A percentile compares a stretch with the other conserved stretches of the same genome.
Evolutionary conservation across 2,113 vertebrate species (phyloP).

Genomic region (Athene cunicularia): DNA sequence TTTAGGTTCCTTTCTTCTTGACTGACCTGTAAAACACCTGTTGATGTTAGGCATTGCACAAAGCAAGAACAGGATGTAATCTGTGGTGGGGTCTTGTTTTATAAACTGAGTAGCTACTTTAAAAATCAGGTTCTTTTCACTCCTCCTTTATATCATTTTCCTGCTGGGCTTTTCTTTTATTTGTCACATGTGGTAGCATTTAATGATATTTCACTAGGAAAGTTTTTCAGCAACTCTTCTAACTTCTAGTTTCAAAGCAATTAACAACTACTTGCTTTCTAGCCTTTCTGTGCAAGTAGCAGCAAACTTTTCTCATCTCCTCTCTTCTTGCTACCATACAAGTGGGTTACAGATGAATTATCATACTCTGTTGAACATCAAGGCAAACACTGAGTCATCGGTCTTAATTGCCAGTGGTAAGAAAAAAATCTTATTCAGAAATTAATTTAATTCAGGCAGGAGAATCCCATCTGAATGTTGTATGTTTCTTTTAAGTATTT

Average conservation of each 20-base stretch:
- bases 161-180: neutral
- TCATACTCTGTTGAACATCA: neutral
- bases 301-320: neutral
- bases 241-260: neutral
- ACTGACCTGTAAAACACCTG: neutral
- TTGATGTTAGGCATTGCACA: neutral
- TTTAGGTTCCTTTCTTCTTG: neutral
- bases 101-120: neutral
- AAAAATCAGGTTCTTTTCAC: neutral
- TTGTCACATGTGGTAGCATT: neutral
- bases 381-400: constrained; percentile 1
- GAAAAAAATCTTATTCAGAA: neutral
- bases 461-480: neutral
- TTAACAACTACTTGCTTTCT: neutral
- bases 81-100: neutral
- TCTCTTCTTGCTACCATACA: neutral
- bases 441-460: neutral
- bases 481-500: neutral
- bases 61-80: neutral
- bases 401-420: neutral
- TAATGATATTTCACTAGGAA: neutral
- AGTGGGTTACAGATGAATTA: neutral
- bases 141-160: neutral
- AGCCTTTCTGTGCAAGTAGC: neutral
- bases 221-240: neutral